Percentiles rank a stretch among this genome's conserved stretches.
phyloP scores from a whole-genome alignment of 2,888 invertebrate genomes.

The Elaeidobius kamerunicus region DNA sequence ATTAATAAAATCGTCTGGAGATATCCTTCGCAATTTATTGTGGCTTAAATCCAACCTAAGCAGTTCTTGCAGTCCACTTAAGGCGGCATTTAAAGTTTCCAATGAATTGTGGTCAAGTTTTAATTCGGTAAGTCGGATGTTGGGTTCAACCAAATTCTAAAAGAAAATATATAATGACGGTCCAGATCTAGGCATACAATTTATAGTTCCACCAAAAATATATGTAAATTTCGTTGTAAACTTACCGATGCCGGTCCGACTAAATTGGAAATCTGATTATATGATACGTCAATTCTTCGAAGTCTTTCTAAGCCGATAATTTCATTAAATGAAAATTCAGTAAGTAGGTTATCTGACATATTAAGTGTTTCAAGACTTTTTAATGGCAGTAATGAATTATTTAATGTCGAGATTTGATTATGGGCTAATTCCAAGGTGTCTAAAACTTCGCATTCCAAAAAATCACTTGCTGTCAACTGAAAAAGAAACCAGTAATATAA shows the following conservation, averaged over 20 bases:
- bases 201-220: background rate
- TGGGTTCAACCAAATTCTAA: constrained; percentile 74
- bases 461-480: constrained; percentile 72
- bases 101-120: constrained; percentile 73
- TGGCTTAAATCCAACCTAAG: constrained; percentile 70
- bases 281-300: constrained; percentile 71
- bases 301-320: constrained; percentile 70
- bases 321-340: constrained; percentile 77
- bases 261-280: constrained; percentile 68
- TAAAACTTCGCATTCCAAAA: constrained; percentile 65
- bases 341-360: constrained; percentile 70
- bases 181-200: constrained; percentile 2
- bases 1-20: constrained; percentile 75
- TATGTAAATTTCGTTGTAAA: constrained; percentile 28
- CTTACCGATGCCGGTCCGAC: constrained; percentile 64
- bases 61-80: constrained; percentile 72
- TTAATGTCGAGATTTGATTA: constrained; percentile 68
- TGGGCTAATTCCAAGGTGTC: constrained; percentile 69
- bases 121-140: constrained; percentile 68
- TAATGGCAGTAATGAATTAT: constrained; percentile 69
- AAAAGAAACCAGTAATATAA: too few species aligned
- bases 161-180: constrained; percentile 29
- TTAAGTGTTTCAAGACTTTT: constrained; percentile 67
- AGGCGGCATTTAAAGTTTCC: constrained; percentile 66
- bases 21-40: constrained; percentile 70